Evolutionary conservation across 2,113 vertebrate species (phyloP).

Genomic region (Thryonomys swinderianus): DNA sequence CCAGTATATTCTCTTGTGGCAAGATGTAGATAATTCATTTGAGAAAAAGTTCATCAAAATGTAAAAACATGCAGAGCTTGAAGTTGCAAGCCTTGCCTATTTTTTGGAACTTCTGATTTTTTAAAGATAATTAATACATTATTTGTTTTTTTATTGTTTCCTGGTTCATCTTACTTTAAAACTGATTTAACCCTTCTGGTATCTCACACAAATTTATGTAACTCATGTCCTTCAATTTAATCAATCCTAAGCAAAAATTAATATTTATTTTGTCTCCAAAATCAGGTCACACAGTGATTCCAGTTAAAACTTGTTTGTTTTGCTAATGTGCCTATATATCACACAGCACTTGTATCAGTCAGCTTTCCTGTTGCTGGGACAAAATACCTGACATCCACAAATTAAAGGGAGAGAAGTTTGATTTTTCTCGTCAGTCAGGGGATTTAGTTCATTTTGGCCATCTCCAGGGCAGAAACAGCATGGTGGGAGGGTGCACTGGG

Average conservation of each 20-base stretch:
- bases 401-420: not conserved
- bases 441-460: not conserved
- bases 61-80: not conserved
- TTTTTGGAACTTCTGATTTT: conserved; percentile 3
- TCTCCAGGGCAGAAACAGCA: not conserved
- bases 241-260: not conserved
- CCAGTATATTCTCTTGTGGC: not conserved
- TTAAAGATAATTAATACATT: not conserved
- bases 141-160: not conserved
- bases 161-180: conserved; percentile 16
- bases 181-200: not conserved
- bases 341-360: not conserved
- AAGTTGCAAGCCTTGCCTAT: not conserved
- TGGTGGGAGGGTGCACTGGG: not conserved
- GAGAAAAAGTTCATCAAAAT: not conserved
- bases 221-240: not conserved
- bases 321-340: not conserved
- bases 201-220: not conserved
- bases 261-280: not conserved
- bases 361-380: not conserved
- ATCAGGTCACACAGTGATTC: not conserved
- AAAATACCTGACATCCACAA: not conserved
- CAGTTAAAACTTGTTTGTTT: not conserved
- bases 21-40: not conserved
- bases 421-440: not conserved